Evolutionary conservation across 2,888 invertebrate species (phyloP).

Genomic region (Actias luna): DNA sequence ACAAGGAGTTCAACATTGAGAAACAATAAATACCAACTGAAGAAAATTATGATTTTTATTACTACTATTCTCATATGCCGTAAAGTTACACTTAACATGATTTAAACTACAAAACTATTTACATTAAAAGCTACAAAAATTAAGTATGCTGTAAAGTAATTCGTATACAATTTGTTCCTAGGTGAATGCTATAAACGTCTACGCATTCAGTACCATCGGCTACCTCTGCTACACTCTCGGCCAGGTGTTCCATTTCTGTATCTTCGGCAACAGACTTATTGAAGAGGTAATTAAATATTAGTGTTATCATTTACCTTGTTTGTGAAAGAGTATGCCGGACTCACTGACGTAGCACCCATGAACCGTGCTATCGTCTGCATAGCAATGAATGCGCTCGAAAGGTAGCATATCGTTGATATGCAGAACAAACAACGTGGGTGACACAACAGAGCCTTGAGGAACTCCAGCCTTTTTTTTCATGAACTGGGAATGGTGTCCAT

Average conservation of each 20-base stretch:
- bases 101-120: background rate
- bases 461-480: no score
- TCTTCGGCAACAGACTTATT: conserved; percentile 92
- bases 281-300: conserved; percentile 85
- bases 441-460: no score
- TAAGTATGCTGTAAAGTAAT: background rate
- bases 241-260: conserved; percentile 93
- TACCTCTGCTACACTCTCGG: conserved; percentile 90
- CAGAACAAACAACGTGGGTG: no score
- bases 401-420: no score
- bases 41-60: no score
- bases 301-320: background rate
- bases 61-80: no score
- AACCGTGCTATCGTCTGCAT: no score
- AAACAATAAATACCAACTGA: no score
- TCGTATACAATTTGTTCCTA: conserved; percentile 39
- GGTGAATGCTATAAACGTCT: conserved; percentile 89
- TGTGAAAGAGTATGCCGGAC: background rate
- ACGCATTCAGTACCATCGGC: conserved; percentile 89
- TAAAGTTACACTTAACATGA: background rate
- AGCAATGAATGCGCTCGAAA: no score
- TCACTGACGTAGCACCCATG: no score
- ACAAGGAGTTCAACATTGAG: no score
- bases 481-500: no score
- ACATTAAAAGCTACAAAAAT: background rate